Evolutionary conservation across 2,888 invertebrate genomes (phyloP).

Genomic region (Nymphalis c-album): DNA sequence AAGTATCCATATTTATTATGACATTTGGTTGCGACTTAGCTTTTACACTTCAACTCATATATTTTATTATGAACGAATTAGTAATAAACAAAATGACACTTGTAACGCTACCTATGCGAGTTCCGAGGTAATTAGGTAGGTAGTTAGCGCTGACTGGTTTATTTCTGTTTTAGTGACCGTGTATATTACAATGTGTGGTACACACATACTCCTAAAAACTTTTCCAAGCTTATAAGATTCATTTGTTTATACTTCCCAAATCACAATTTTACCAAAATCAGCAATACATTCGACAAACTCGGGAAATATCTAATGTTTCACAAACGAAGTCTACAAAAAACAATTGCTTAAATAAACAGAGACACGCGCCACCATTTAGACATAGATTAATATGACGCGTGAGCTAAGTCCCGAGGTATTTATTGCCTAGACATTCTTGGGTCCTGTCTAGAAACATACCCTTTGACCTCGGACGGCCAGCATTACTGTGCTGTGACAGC

Average conservation of each 20-base stretch:
- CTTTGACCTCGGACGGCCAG: conserved; percentile 16
- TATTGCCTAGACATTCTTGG: conserved; percentile 20
- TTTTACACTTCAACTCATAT: too few species aligned
- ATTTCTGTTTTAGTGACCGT: too few species aligned
- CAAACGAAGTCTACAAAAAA: not conserved
- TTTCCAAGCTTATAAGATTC: not conserved
- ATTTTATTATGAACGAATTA: too few species aligned
- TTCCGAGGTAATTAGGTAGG: too few species aligned
- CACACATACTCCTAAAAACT: not conserved
- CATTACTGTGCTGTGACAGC: conserved; percentile 2
- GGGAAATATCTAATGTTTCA: not conserved
- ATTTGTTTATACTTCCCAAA: too few species aligned
- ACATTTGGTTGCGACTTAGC: too few species aligned
- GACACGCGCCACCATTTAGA: conserved; percentile 12
- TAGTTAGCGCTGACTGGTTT: too few species aligned
- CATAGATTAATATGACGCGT: conserved; percentile 20
- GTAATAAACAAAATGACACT: too few species aligned
- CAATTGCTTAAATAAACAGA: not conserved
- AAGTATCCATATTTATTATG: too few species aligned
- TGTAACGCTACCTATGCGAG: too few species aligned
- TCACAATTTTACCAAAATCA: not conserved
- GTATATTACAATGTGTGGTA: not conserved
- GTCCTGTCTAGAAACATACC: conserved; percentile 7
- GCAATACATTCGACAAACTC: not conserved
- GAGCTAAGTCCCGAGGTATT: conserved; percentile 28